Conservation (phyloP, 2,888 invertebrate species). For the Horisme vitalbata region DNA sequence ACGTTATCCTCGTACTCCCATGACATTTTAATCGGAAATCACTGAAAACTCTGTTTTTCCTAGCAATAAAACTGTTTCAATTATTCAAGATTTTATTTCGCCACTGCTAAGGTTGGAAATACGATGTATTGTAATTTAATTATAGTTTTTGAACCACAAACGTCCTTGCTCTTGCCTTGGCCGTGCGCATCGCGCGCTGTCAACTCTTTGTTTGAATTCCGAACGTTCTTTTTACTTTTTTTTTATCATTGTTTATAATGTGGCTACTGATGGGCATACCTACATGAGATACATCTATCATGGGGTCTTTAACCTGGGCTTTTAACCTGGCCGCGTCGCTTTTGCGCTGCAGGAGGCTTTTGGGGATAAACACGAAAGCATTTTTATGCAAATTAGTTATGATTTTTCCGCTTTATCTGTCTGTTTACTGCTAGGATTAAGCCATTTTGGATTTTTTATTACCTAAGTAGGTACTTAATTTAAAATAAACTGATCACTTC, state of each 20-base stretch:
- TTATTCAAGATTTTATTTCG: constrained; percentile 1
- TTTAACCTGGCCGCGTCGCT: constrained; percentile 15
- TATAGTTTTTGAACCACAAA: constrained; percentile 25
- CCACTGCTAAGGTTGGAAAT: constrained; percentile 11
- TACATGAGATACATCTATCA: constrained; percentile 52
- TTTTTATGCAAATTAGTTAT: no score
- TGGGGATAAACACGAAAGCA: neutral
- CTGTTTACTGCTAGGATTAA: no score
- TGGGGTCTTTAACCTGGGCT: constrained; percentile 62
- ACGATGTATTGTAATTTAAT: constrained; percentile 18
- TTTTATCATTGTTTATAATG: constrained; percentile 62
- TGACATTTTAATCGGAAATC: constrained; percentile 27
- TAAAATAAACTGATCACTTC: neutral
- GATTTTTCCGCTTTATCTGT: no score
- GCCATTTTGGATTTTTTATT: no score
- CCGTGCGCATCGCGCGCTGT: constrained; percentile 64
- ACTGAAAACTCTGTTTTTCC: constrained; percentile 23
- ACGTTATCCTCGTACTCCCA: constrained; percentile 18
- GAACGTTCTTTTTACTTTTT: constrained; percentile 53
- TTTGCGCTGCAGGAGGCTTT: constrained; percentile 12
- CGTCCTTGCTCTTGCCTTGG: constrained; percentile 74
- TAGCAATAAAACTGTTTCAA: constrained; percentile 1
- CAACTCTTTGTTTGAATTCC: constrained; percentile 72
- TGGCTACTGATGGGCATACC: constrained; percentile 32
- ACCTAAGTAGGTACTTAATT: no score